These are phyloP conservation scores for Istiophorus platypterus DNA, from an alignment of 2,113 vertebrate genomes.

Conservation along the genomic window DNA sequence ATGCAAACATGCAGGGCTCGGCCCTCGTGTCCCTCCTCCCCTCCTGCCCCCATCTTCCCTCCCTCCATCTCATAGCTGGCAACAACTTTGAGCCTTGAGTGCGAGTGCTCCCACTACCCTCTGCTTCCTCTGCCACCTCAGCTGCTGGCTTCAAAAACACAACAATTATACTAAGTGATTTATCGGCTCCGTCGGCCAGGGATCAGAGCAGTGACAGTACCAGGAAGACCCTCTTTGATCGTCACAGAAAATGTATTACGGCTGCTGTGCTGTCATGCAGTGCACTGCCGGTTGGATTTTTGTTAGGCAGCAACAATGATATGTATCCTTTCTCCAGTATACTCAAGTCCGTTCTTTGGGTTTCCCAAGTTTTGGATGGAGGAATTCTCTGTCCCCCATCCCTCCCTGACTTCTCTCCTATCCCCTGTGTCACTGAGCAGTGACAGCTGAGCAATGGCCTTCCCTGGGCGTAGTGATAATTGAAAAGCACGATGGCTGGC, in stretches of 20 bases:
- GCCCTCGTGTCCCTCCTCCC: constrained; percentile 27
- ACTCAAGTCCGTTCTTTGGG: background rate
- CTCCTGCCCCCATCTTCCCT: constrained; percentile 20
- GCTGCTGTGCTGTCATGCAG: background rate
- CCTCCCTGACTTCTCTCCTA: constrained; percentile 22
- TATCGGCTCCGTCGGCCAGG: constrained; percentile 65
- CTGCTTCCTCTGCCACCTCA: constrained; percentile 47
- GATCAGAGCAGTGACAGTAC: constrained; percentile 42
- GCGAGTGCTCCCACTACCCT: constrained; percentile 14
- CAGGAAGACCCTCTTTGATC: constrained; percentile 47
- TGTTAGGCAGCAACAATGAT: background rate
- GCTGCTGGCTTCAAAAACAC: constrained; percentile 57
- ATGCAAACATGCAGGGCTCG: constrained; percentile 24
- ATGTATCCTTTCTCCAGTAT: background rate
- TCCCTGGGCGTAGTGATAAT: constrained; percentile 74
- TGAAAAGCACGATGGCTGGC: constrained; percentile 83
- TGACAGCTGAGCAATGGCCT: constrained; percentile 82
- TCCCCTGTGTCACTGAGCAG: constrained; percentile 23
- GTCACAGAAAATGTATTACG: background rate
- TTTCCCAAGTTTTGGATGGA: constrained; percentile 58
- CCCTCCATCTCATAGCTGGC: constrained; percentile 29
- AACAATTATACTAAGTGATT: constrained; percentile 78
- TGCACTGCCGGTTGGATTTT: background rate
- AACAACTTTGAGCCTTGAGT: constrained; percentile 42
- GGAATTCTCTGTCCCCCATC: constrained; percentile 60